phyloP scores from a whole-genome alignment of 2,888 invertebrate species.

The Anorthoa munda region DNA sequence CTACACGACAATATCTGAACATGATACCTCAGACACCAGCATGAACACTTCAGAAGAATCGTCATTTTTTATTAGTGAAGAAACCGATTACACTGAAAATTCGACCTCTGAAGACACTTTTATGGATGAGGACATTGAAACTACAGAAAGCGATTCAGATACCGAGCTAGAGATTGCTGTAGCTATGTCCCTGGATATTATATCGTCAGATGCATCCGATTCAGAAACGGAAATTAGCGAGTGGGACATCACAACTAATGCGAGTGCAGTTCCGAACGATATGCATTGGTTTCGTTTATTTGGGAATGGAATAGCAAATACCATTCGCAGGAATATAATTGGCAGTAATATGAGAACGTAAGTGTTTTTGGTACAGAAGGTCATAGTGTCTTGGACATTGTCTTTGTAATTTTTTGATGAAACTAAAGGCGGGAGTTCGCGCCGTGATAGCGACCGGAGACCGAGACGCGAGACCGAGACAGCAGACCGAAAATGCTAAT shows the following conservation, averaged over 20 bases:
- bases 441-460: too few relatives aligned
- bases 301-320: not conserved
- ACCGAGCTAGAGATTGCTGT: not conserved
- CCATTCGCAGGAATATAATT: not conserved
- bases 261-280: not conserved
- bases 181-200: not conserved
- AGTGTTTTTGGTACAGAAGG: not conserved
- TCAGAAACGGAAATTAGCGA: slow-evolving; percentile 4
- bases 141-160: slow-evolving; percentile 14
- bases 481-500: too few relatives aligned
- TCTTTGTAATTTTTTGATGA: too few relatives aligned
- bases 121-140: not conserved
- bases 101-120: slow-evolving; percentile 21
- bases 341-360: not conserved
- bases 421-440: too few relatives aligned
- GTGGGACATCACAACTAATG: not conserved
- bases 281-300: not conserved
- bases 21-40: slow-evolving; percentile 83
- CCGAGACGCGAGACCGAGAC: too few relatives aligned
- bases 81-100: not conserved
- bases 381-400: too few relatives aligned
- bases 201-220: not conserved
- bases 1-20: slow-evolving; percentile 79
- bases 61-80: not conserved
- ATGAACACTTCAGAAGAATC: slow-evolving; percentile 55